These are phyloP conservation scores for Fundulus diaphanus DNA, from an alignment of 2,797 vertebrate species.

Conservation along the genomic window DNA sequence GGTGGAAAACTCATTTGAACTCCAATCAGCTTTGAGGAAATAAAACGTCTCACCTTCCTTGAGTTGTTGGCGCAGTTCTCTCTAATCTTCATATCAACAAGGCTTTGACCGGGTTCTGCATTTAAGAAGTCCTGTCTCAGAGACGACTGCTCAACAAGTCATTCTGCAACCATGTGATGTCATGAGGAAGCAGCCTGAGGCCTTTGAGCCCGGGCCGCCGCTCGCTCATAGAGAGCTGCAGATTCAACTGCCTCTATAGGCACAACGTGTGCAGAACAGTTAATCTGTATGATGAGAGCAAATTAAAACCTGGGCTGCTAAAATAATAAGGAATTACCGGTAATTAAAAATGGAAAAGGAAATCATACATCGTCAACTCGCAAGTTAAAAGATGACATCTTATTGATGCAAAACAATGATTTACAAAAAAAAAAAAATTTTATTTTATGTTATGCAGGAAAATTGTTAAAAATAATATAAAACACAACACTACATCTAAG, in stretches of 20 bases:
- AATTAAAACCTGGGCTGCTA: neutral
- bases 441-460: constrained; percentile 8
- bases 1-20: neutral
- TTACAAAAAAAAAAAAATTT: neutral
- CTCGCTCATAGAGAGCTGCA: constrained; percentile 12
- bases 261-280: constrained; percentile 10
- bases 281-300: constrained; percentile 21
- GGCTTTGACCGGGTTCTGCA: constrained; percentile 16
- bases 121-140: constrained; percentile 61
- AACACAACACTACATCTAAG: neutral
- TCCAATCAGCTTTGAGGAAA: neutral
- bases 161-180: constrained; percentile 80
- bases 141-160: constrained; percentile 66
- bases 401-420: neutral
- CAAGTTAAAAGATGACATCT: neutral
- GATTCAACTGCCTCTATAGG: constrained; percentile 1
- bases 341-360: neutral
- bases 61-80: neutral
- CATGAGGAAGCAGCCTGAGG: constrained; percentile 74
- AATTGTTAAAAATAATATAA: constrained; percentile 24
- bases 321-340: neutral
- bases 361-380: neutral
- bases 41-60: constrained; percentile 52
- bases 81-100: constrained; percentile 20
- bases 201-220: constrained; percentile 35